Conservation (phyloP, 2,888 invertebrate genomes). For the Orchestes rusci region DNA sequence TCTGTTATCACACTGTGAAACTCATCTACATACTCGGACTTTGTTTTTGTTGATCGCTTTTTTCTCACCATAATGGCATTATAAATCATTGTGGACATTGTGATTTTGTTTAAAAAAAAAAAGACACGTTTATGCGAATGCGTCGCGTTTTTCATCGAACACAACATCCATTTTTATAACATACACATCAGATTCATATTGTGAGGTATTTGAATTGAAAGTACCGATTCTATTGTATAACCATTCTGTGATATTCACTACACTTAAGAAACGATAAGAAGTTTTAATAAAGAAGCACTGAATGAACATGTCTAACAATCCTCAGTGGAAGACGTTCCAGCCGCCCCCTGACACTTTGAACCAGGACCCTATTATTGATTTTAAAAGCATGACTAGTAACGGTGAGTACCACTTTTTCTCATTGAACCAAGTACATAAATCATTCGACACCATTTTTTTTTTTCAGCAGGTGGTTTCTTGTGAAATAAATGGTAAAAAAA, state of each 20-base stretch:
- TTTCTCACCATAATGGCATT: constrained; percentile 15
- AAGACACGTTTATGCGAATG: too few species aligned
- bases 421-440: too few species aligned
- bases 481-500: neutral
- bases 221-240: constrained; percentile 37
- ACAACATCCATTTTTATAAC: constrained; percentile 30
- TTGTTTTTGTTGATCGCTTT: constrained; percentile 25
- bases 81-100: constrained; percentile 33
- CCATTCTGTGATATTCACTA: constrained; percentile 57
- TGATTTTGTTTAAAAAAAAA: too few species aligned
- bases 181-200: constrained; percentile 17
- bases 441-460: too few species aligned
- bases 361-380: constrained; percentile 74
- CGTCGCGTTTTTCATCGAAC: constrained; percentile 32
- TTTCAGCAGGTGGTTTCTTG: too few species aligned
- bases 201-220: constrained; percentile 27
- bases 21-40: constrained; percentile 31
- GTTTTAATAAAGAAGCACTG: constrained; percentile 20
- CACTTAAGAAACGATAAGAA: constrained; percentile 41
- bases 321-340: constrained; percentile 88
- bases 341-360: constrained; percentile 77
- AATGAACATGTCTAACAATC: constrained; percentile 66
- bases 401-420: too few species aligned
- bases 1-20: constrained; percentile 40
- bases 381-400: constrained; percentile 62